Evolutionary conservation across 2,797 vertebrate species (phyloP), one percentile per base, ranked within the genome.

Genomic region (Xiphophorus birchmanni): DNA sequence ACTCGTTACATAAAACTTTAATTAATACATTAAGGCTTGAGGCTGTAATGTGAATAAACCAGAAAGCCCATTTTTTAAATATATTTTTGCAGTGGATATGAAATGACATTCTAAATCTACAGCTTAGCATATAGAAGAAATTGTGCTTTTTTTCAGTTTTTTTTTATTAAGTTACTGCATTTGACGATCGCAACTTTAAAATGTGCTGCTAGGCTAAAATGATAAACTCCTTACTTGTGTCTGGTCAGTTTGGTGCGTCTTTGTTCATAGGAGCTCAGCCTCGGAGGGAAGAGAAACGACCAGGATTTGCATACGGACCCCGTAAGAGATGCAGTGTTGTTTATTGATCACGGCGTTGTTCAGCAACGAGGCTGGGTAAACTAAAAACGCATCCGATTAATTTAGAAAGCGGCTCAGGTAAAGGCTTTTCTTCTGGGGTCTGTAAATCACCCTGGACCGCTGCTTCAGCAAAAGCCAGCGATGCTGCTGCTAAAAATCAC

Each of bases 301-400:
- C 12, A 23, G 5, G 5, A 29, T 81, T 45, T 71, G n/a, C 35
- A 29, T 44, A 63, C 45, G 48, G 9, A 15, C 56, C 23, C 37
- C 13, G 26, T 15, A 6, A 3, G 3, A 69, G n/a, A 60, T 23
- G 47, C 2, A 1, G 9, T 5, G 17, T 76, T 54, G 48, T 75
- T 84, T 73, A 80, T 76, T 69, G 26, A 75, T 75, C 37, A 56
- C 32, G 45, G 56, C 50, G 44, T 76, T 83, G 11, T 50, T 50
- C 48, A 40, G 60, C 32, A 37, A 58, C n/a, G 54, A 5, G 44
- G 32, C 45, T 26, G 26, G 37, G 26, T 35, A 48, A 58, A 52
- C 23, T 12, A 65, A 73, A 32, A 73, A 26, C 35, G 3, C 13
- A 1, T 69, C n/a, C 8, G 32, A 7, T 17, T n/a, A 1, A 73